Percentiles rank a stretch among this genome's conserved stretches.
Conservation (phyloP, 2,888 invertebrate genomes). For the Zonitis immaculata region DNA sequence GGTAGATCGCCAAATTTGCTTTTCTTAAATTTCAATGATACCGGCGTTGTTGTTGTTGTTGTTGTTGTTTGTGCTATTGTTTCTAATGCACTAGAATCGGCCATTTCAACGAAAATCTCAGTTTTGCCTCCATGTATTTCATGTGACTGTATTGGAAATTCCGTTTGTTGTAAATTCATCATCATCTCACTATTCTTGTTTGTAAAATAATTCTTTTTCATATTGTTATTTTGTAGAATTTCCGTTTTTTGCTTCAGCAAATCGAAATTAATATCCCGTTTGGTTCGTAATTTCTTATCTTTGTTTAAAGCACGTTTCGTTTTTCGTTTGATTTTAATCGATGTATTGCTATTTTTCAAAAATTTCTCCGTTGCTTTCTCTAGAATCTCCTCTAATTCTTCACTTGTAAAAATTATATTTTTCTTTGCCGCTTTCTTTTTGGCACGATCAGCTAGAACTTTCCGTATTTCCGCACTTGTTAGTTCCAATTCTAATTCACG, state of each 20-base stretch:
- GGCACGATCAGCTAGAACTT: constrained; percentile 37
- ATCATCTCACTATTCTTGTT: constrained; percentile 19
- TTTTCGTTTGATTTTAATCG: constrained; percentile 11
- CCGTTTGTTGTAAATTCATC: constrained; percentile 30
- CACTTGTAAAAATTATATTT: constrained; percentile 35
- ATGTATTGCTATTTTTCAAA: constrained; percentile 19
- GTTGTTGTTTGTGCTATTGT: too few species aligned
- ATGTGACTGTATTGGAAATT: constrained; percentile 8
- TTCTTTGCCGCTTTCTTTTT: constrained; percentile 33
- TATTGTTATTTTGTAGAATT: constrained; percentile 8
- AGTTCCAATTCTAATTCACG: constrained; percentile 24
- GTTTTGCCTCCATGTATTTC: constrained; percentile 6
- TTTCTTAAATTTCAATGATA: constrained; percentile 7
- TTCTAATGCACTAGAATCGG: constrained; percentile 16
- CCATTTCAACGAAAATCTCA: constrained; percentile 27
- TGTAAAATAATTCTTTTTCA: constrained; percentile 11
- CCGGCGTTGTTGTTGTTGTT: constrained; percentile 13
- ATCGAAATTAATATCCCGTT: constrained; percentile 40
- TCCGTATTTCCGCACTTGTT: constrained; percentile 35
- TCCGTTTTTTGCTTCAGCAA: constrained; percentile 31
- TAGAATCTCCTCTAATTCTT: constrained; percentile 36
- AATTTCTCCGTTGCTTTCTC: constrained; percentile 33
- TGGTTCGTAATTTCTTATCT: constrained; percentile 22
- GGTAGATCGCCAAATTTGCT: background rate
- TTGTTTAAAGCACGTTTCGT: background rate